These are phyloP conservation scores for Otus sunia DNA, from an alignment of 2,113 vertebrate species.

Conservation along the genomic window DNA sequence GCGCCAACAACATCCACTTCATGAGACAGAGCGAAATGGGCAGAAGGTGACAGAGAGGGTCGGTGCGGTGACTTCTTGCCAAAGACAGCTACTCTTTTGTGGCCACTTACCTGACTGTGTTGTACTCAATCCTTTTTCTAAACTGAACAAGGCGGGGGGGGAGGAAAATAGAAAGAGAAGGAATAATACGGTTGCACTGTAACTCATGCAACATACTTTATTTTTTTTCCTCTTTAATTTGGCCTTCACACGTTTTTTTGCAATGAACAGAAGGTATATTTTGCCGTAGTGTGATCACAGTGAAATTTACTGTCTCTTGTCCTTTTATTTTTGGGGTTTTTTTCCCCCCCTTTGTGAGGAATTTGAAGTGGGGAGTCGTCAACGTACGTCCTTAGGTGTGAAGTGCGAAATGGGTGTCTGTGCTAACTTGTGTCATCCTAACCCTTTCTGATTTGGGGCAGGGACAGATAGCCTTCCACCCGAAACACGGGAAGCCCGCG, in stretches of 20 bases:
- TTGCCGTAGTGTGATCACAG: conserved; percentile 78
- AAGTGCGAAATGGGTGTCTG: conserved; percentile 68
- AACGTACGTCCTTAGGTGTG: conserved; percentile 53
- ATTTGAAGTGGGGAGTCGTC: conserved; percentile 47
- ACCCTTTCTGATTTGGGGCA: conserved; percentile 57
- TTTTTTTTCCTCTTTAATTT: conserved; percentile 72
- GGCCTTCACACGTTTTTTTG: conserved; percentile 84
- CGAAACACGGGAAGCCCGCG: not conserved
- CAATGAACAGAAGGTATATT: conserved; percentile 81
- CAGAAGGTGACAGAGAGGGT: conserved; percentile 95
- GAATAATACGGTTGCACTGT: conserved; percentile 83
- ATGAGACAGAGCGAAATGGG: conserved; percentile 99
- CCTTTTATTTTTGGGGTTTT: conserved; percentile 14
- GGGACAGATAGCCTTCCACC: conserved; percentile 52
- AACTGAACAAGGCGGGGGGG: conserved; percentile 68
- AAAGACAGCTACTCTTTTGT: conserved; percentile 97
- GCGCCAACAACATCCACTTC: conserved; percentile 96
- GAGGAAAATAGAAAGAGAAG: conserved; percentile 63
- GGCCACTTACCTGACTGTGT: conserved; percentile 88
- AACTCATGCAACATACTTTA: conserved; percentile 82
- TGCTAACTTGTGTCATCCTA: conserved; percentile 68
- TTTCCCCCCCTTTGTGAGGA: conserved; percentile 52
- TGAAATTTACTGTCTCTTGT: conserved; percentile 81
- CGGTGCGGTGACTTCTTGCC: conserved; percentile 88
- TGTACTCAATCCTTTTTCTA: conserved; percentile 80